Evolutionary conservation across 2,888 invertebrate genomes (phyloP), one percentile per base, ranked within the genome.

Genomic region (Lottia scabra): DNA sequence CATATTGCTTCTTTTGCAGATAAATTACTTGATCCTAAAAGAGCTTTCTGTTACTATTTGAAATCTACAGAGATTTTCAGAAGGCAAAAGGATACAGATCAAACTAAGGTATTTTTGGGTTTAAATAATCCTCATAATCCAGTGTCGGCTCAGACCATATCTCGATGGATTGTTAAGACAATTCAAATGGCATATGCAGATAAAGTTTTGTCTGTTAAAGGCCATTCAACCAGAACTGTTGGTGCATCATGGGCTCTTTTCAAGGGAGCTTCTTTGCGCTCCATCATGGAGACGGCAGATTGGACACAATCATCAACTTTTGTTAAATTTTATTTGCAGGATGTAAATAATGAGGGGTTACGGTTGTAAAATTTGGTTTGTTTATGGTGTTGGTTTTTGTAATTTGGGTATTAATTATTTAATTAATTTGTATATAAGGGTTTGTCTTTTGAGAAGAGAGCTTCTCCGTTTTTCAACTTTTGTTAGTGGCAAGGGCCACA

Each of bases 221-320:
- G 63, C 12, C 72, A 68, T 68, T 68, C 65, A 16, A 72, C 72
- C 27, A 63, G 72, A 48, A 56, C 23, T 64, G 16, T 72, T 10
- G 72, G 72, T 13, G 68, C 72, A n/a, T 71, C 62, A 10, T 71
- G 65, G 65, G 56, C 68, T 65, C 45, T 62, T 15, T 64, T 63
- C 44, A 71, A 67, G 8, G 68, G 62, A 6, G n/a, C 65, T 19
- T 56, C 56, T 23, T 19, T 56, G 56, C n/a, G 19, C n/a, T 19
- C 10, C 13, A 56, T 56, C 56, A n/a, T 56, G n/a, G 56, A 56
- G 19, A 56, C n/a, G n/a, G 56, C 56, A 8, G 56, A 56, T 23
- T 56, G 56, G 56, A 56, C n/a, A 6, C 56, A 56, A 23, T n/a
- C n/a, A 5, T 19, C 6, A 19, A 56, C 19, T 19, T 56, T 56